Evolutionary conservation across 2,113 vertebrate genomes (phyloP).

Genomic region (Cariama cristata): DNA sequence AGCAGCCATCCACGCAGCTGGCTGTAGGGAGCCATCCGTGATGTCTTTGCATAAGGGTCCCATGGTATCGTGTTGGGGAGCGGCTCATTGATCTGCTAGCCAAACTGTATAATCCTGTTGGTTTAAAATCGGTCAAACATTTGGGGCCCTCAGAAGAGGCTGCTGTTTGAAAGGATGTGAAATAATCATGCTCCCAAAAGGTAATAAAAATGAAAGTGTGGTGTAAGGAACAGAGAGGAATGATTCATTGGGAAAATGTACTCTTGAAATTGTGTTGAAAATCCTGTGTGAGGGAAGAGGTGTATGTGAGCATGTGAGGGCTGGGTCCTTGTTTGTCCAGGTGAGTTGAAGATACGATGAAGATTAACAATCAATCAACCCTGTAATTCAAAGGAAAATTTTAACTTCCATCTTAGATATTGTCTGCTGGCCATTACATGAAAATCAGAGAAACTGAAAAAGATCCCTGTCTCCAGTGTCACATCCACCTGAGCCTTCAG

Average conservation of each 20-base stretch:
- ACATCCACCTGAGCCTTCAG: not conserved
- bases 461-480: not conserved
- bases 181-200: not conserved
- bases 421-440: not conserved
- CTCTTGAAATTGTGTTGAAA: not conserved
- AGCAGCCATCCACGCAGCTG: not conserved
- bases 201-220: not conserved
- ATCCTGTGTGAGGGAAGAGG: not conserved
- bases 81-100: not conserved
- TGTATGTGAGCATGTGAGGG: not conserved
- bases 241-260: not conserved
- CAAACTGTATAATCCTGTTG: not conserved
- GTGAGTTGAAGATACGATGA: not conserved
- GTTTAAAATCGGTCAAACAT: not conserved
- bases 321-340: not conserved
- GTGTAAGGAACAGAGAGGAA: not conserved
- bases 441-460: not conserved
- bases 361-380: not conserved
- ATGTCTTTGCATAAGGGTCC: not conserved
- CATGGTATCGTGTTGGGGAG: fast-evolving
- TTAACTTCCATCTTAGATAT: not conserved
- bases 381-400: not conserved
- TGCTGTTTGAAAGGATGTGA: not conserved
- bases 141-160: not conserved
- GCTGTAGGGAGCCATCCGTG: not conserved